Evolutionary conservation across 2,113 vertebrate species (phyloP).

Genomic region (Ahaetulla prasina): DNA sequence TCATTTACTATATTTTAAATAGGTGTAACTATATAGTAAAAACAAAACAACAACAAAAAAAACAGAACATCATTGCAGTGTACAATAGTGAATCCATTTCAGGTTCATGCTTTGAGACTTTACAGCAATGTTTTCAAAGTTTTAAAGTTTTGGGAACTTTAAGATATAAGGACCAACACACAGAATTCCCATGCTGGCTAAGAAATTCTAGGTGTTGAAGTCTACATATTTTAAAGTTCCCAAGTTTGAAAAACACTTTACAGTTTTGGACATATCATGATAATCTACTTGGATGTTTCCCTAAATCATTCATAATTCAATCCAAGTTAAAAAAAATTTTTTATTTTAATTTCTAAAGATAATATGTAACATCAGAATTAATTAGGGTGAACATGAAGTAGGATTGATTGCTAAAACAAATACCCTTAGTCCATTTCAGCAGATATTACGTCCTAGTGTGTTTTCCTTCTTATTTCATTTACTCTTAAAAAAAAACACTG

Average conservation of each 20-base stretch:
- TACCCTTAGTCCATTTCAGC: neutral
- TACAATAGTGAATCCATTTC: neutral
- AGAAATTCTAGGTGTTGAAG: neutral
- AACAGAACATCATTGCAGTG: neutral
- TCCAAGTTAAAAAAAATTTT: neutral
- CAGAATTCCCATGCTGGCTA: neutral
- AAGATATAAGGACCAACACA: neutral
- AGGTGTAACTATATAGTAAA: conserved; percentile 13
- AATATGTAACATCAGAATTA: neutral
- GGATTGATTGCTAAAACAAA: neutral
- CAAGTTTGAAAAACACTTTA: neutral
- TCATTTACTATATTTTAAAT: conserved; percentile 3
- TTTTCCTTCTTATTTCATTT: neutral
- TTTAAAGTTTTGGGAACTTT: neutral
- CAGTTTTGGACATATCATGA: neutral
- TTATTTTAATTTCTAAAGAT: neutral
- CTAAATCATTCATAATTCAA: neutral
- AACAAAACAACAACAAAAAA: too few species aligned
- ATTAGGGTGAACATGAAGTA: neutral
- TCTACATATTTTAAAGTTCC: neutral
- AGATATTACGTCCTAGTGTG: neutral
- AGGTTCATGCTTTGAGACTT: neutral
- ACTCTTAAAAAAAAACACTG: neutral
- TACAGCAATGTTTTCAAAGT: neutral
- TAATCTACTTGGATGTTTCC: neutral